A percentile compares a stretch with the other conserved stretches of the same genome.
Evolutionary conservation across 2,113 vertebrate species (phyloP).

Genomic region (Kryptolebias marmoratus): DNA sequence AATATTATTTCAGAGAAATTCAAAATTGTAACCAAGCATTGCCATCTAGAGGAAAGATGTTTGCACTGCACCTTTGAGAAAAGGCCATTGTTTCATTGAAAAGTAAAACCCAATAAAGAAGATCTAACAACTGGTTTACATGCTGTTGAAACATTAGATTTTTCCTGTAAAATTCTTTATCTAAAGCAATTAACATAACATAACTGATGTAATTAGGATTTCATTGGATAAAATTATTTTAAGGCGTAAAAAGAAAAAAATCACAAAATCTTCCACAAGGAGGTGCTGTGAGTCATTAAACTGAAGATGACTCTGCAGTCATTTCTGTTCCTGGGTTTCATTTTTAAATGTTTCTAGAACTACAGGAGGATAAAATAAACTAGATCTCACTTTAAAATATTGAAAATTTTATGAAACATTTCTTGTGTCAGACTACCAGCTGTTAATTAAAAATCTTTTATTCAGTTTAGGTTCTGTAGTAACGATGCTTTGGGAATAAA

Average conservation of each 20-base stretch:
- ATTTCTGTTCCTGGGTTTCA: constrained; percentile 12
- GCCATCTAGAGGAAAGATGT: constrained; percentile 34
- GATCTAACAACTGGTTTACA: constrained; percentile 34
- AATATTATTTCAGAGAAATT: too few species aligned
- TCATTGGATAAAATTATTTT: neutral
- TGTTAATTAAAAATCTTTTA: neutral
- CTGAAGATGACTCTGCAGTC: constrained; percentile 8
- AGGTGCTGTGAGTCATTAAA: constrained; percentile 24
- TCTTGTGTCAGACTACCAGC: constrained; percentile 6
- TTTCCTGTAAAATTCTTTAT: constrained; percentile 10
- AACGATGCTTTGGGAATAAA: constrained; percentile 5
- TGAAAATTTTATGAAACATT: neutral
- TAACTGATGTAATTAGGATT: neutral
- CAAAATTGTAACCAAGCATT: constrained; percentile 21
- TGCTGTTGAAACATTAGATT: constrained; percentile 1
- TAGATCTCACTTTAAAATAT: neutral
- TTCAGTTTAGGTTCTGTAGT: neutral
- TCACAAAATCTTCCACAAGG: constrained; percentile 28
- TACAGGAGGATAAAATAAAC: neutral
- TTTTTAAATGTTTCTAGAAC: neutral
- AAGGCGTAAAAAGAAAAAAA: constrained; percentile 6
- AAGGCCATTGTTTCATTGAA: neutral
- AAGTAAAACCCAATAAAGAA: constrained; percentile 16
- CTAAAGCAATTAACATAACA: neutral
- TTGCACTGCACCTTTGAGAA: neutral